phyloP scores from a whole-genome alignment of 2,113 vertebrate genomes.

The Prietella phreatophila region DNA sequence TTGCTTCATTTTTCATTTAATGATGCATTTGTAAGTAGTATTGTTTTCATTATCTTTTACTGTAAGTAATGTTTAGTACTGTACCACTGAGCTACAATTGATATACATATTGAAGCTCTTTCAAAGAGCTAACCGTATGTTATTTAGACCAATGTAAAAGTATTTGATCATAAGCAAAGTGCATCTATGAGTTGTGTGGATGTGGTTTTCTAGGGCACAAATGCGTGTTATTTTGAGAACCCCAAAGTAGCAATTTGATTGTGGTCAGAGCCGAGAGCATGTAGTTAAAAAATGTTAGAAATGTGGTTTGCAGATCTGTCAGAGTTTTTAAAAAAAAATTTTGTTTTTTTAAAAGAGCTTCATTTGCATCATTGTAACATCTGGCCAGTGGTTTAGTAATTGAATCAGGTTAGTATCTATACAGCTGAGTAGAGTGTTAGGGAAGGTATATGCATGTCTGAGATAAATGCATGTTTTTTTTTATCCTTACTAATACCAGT shows the following conservation, averaged over 20 bases:
- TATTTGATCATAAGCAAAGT: constrained; percentile 2
- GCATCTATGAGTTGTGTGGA: constrained; percentile 16
- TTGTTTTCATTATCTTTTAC: not conserved
- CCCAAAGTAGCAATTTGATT: constrained; percentile 66
- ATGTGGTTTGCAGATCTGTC: constrained; percentile 57
- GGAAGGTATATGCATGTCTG: not conserved
- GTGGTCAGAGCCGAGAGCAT: constrained; percentile 58
- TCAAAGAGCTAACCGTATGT: not conserved
- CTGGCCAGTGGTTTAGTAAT: constrained; percentile 29
- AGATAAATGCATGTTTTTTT: not conserved
- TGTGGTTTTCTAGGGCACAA: constrained; percentile 58
- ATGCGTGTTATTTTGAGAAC: constrained; percentile 64
- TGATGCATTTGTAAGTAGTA: not conserved
- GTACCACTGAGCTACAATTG: not conserved
- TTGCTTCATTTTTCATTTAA: not conserved
- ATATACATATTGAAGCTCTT: not conserved
- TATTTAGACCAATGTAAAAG: constrained; percentile 3
- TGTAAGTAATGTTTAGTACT: not conserved
- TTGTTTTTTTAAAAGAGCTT: not conserved
- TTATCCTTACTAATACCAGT: constrained; percentile 30
- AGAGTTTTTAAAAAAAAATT: not conserved
- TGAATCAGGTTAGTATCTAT: constrained; percentile 20
- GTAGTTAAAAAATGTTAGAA: constrained; percentile 64
- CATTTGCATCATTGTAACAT: constrained; percentile 51
- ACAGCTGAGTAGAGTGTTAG: not conserved